phyloP scores from a whole-genome alignment of 2,797 vertebrate species.

The Masticophis lateralis region DNA sequence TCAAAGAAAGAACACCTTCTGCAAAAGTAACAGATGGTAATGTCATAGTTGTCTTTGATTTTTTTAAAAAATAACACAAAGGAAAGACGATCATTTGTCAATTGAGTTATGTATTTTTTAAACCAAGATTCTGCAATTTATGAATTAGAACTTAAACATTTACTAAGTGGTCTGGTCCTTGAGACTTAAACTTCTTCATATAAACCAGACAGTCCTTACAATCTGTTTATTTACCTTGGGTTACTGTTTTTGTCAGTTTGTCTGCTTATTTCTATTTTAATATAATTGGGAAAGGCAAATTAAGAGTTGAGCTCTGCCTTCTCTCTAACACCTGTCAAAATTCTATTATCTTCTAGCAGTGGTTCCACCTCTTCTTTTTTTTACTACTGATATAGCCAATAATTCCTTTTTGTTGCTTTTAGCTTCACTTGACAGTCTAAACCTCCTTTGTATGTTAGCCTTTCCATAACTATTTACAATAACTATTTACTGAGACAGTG shows the following conservation, averaged over 20 bases:
- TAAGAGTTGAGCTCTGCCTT: neutral
- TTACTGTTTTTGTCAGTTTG: neutral
- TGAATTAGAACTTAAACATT: neutral
- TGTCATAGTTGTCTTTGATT: neutral
- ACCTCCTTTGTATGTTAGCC: neutral
- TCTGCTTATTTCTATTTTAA: neutral
- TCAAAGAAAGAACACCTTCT: conserved; percentile 21
- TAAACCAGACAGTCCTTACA: neutral
- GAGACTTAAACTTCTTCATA: neutral
- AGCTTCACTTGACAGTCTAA: neutral
- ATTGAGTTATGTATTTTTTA: neutral
- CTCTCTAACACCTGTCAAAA: neutral
- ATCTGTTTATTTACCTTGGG: neutral
- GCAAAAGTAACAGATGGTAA: conserved; percentile 64
- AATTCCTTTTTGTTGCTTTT: neutral
- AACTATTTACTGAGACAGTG: neutral
- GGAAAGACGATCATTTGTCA: neutral
- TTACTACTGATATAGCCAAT: neutral
- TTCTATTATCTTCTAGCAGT: neutral
- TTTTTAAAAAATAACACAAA: neutral
- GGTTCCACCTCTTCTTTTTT: neutral
- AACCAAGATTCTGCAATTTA: neutral
- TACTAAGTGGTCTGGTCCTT: neutral
- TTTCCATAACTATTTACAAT: neutral
- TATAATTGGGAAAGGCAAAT: neutral